Evolutionary conservation across 2,113 vertebrate genomes (phyloP).

Genomic region (Xyrauchen texanus): DNA sequence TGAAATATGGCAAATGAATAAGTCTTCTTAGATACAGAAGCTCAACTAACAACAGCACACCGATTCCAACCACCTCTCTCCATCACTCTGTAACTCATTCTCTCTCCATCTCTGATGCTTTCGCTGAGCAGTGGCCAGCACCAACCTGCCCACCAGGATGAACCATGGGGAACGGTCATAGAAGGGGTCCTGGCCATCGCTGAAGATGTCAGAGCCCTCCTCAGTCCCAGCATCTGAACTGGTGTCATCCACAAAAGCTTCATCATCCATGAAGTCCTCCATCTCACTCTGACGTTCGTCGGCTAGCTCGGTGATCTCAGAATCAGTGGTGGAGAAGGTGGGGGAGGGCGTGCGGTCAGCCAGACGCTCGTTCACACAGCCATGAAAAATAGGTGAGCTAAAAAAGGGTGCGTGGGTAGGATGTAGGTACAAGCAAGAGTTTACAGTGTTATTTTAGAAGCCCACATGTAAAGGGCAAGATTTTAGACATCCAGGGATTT

Average conservation of each 20-base stretch:
- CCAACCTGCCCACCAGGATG: conserved; percentile 99
- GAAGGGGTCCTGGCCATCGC: conserved; percentile 98
- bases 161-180: conserved; percentile 99
- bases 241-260: conserved; percentile 97
- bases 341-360: conserved; percentile 98
- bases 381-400: conserved; percentile 98
- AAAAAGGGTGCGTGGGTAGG: conserved; percentile 71
- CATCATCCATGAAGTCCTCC: conserved; percentile 96
- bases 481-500: background rate
- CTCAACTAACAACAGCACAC: background rate
- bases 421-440: conserved; percentile 23
- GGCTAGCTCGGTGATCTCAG: conserved; percentile 97
- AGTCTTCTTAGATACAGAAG: background rate
- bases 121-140: conserved; percentile 71
- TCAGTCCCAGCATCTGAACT: conserved; percentile 97
- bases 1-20: too few species aligned
- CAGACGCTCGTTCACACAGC: conserved; percentile 96
- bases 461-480: background rate
- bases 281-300: conserved; percentile 97
- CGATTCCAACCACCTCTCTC: conserved; percentile 14
- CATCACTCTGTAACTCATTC: conserved; percentile 34
- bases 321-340: conserved; percentile 97
- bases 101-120: conserved; percentile 65
- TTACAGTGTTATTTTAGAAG: background rate
- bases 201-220: conserved; percentile 98